These are phyloP conservation scores for Harpagoxenus sublaevis DNA, from an alignment of 2,888 invertebrate genomes.

Conservation along the genomic window DNA sequence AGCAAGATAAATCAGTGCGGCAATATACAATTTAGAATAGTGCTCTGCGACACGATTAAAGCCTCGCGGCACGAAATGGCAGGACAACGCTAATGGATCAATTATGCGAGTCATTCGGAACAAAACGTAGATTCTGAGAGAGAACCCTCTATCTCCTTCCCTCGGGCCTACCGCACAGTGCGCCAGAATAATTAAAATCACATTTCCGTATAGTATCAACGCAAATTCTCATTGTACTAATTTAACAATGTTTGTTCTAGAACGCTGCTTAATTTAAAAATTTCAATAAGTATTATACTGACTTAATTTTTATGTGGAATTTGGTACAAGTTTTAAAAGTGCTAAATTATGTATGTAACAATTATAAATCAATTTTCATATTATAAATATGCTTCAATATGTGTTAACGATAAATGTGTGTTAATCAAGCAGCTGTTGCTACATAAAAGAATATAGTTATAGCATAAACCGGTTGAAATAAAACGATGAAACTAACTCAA, in stretches of 20 bases:
- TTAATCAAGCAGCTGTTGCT: background rate
- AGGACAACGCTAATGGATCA: slow-evolving; percentile 77
- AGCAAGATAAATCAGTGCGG: slow-evolving; percentile 64
- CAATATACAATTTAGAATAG: slow-evolving; percentile 55
- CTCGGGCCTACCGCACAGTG: slow-evolving; percentile 33
- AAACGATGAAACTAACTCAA: slow-evolving; percentile 25
- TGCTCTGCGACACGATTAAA: slow-evolving; percentile 62
- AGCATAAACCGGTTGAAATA: background rate
- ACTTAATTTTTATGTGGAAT: background rate
- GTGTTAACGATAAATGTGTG: background rate
- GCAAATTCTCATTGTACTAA: slow-evolving; percentile 57
- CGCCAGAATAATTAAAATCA: slow-evolving; percentile 80
- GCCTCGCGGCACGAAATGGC: slow-evolving; percentile 62
- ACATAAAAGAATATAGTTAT: background rate
- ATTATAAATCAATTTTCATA: background rate
- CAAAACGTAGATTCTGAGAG: slow-evolving; percentile 62
- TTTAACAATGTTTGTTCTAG: slow-evolving; percentile 2
- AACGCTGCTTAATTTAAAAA: background rate
- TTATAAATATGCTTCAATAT: background rate
- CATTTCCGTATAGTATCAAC: slow-evolving; percentile 75
- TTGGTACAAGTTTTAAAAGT: background rate
- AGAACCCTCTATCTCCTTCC: slow-evolving; percentile 9
- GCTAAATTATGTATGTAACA: background rate
- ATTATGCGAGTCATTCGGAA: slow-evolving; percentile 77
- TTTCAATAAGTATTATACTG: background rate